Evolutionary conservation across 2,797 vertebrate species (phyloP), one percentile per base, ranked within the genome.

Genomic region (Ptychobarbus kaznakovi): DNA sequence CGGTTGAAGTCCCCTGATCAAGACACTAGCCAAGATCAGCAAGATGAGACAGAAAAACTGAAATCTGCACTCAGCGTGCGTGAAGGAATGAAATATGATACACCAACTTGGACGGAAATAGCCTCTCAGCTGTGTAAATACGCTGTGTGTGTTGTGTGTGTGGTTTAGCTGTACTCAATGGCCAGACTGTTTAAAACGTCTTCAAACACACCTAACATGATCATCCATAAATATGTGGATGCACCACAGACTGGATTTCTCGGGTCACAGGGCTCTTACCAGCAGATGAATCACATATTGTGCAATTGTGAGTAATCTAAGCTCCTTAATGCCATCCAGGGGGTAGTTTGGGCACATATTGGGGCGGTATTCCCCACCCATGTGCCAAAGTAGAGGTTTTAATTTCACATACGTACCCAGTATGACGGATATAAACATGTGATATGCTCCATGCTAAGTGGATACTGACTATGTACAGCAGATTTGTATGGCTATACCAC

Each of bases 371-470:
- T 75, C 61, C 69, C 72, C 76, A 72, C 28, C 35, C 73, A 63
- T 81, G 75, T 63, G 53, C 69, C 69, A 81, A 82, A 72, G 73
- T 51, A 9, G n/a, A 58, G 86, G 83, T 72, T 88, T 88, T 65
- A 82, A 87, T 90, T 90, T 88, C 86, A 82, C 78, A 86, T 86
- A 81, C 75, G 44, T 70, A 12, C 72, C 63, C 35, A 73, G 58
- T 56, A 46, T 82, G 86, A 87, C 51, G 51, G 65, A 77, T 76
- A 77, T 78, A 69, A 74, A 77, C 51, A 18, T 44, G 49, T 81
- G 53, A 83, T 40, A 76, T 77, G 70, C 46, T 53, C 38, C 46
- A 63, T 46, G 46, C 70, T 84, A 15, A 44, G 73, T 28, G 53
- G n/a, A 76, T 16, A 35, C 61, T 56, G 53, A 80, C 42, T 80